Evolutionary conservation across 2,797 vertebrate genomes (phyloP).

Genomic region (Apodemus agrarius): DNA sequence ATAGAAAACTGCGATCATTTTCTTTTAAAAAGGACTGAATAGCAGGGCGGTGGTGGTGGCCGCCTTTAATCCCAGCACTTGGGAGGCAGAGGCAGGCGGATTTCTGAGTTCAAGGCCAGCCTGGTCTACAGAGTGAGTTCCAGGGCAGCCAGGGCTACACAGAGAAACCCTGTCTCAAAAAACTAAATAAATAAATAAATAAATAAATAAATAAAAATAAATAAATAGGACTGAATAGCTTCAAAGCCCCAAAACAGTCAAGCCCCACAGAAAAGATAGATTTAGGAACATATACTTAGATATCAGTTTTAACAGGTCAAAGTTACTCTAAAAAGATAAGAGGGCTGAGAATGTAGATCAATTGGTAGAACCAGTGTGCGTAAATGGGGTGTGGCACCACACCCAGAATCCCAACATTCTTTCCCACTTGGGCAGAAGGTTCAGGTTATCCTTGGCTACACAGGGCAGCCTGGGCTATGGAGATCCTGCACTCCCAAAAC

Average conservation of each 20-base stretch:
- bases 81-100: too few species aligned
- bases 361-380: not conserved
- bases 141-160: too few species aligned
- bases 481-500: not conserved
- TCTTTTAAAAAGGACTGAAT: not conserved
- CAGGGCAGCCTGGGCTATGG: not conserved
- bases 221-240: not conserved
- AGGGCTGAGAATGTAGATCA: too few species aligned
- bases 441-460: not conserved
- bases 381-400: not conserved
- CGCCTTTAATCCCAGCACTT: too few species aligned
- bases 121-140: too few species aligned
- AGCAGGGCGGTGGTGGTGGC: too few species aligned
- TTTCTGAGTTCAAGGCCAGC: too few species aligned
- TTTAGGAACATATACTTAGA: not conserved
- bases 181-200: too few species aligned
- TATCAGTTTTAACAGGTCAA: not conserved
- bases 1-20: not conserved
- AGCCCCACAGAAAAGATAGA: not conserved
- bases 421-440: not conserved
- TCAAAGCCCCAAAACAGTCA: not conserved
- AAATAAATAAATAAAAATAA: too few species aligned
- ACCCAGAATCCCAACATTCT: not conserved
- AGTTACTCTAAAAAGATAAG: not conserved
- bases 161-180: too few species aligned